Evolutionary conservation across 2,797 vertebrate species (phyloP), one percentile per base, ranked within the genome.

Genomic region (Borostomias antarcticus): DNA sequence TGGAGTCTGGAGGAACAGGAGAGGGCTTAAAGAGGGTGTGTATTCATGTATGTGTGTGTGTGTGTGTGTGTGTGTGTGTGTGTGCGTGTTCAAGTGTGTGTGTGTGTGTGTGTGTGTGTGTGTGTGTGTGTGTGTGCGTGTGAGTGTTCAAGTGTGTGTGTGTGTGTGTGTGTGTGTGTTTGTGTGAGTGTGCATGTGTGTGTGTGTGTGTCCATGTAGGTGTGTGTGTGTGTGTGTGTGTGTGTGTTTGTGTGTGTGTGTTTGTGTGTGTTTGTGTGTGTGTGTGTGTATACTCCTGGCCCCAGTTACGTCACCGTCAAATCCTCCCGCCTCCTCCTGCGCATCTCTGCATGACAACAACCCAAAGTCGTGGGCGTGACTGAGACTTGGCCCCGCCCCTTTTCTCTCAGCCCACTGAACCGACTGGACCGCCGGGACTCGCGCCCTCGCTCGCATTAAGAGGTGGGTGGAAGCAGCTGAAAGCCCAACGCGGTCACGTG

Each of bases 1-100:
- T 77, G 65, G 65, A 78, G 82, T 71, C 70, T 73, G 58, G 21
- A 43, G 66, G 19, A 53, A 43, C 51, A 35, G 45, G 53, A 52
- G 58, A 40, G 32, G 48, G 19, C 70, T 74, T 73, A 26, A 58
- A 77, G 48, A 67, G 9, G 57, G n/a, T 33, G 51, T 69, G 66
- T 43, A 62, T 43, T 56, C 23, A 6, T 26, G 17, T 10, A 6
- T 33, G 29, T 32, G 33, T 29, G 67, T 37, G 45, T 26, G 60
- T 50, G 43, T 19, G 40, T 30, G 57, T 23, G 57, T 23, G n/a
- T 21, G 26, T 30, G 23, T 19, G 33, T 30, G n/a, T 33, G 28
- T 47, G 37, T n/a, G n/a, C 19, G 17, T 7, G n/a, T n/a, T n/a
- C n/a, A n/a, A n/a, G n/a, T n/a, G 6, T 23, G 30, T 35, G 30